Percentiles rank a stretch among this genome's conserved stretches.
phyloP scores from a whole-genome alignment of 2,888 invertebrate genomes.

The Matsumyia berberina region DNA sequence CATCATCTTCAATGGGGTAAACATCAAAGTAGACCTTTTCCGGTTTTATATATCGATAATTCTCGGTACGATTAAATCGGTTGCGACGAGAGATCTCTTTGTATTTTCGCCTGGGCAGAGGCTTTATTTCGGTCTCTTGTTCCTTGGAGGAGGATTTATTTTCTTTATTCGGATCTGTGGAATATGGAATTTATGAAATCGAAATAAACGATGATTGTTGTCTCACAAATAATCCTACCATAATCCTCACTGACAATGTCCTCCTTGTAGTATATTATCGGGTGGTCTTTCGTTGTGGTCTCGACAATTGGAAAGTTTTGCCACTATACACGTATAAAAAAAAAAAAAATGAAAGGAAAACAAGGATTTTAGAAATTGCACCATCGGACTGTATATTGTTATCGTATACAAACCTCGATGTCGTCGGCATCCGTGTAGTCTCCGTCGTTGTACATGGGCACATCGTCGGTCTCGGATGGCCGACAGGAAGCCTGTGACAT shows the following conservation, averaged over 20 bases:
- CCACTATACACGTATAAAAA: slow-evolving; percentile 77
- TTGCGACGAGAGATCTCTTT: slow-evolving; percentile 78
- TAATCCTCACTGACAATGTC: slow-evolving; percentile 83
- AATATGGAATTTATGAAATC: slow-evolving; percentile 30
- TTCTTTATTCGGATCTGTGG: slow-evolving; percentile 78
- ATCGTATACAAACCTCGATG: slow-evolving; percentile 79
- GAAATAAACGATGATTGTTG: slow-evolving; percentile 3
- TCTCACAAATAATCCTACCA: slow-evolving; percentile 76
- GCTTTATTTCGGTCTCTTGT: slow-evolving; percentile 12
- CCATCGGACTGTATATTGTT: neutral
- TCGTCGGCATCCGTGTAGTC: slow-evolving; percentile 79
- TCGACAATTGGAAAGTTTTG: slow-evolving; percentile 79
- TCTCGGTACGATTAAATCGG: slow-evolving; percentile 59
- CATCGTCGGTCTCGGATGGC: slow-evolving; percentile 48
- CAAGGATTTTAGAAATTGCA: slow-evolving; percentile 23
- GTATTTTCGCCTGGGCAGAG: slow-evolving; percentile 74
- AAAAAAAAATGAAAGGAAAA: slow-evolving; percentile 9
- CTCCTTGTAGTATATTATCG: slow-evolving; percentile 82
- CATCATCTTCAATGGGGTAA: slow-evolving; percentile 78
- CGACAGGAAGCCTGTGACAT: slow-evolving; percentile 64
- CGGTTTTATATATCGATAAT: slow-evolving; percentile 76
- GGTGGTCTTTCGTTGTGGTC: slow-evolving; percentile 79
- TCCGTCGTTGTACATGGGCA: slow-evolving; percentile 35
- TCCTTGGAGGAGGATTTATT: slow-evolving; percentile 69
- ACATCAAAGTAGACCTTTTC: slow-evolving; percentile 81